These are phyloP conservation scores for Sebastes baramenuke DNA, from an alignment of 2,797 vertebrate genomes.

Conservation along the genomic window DNA sequence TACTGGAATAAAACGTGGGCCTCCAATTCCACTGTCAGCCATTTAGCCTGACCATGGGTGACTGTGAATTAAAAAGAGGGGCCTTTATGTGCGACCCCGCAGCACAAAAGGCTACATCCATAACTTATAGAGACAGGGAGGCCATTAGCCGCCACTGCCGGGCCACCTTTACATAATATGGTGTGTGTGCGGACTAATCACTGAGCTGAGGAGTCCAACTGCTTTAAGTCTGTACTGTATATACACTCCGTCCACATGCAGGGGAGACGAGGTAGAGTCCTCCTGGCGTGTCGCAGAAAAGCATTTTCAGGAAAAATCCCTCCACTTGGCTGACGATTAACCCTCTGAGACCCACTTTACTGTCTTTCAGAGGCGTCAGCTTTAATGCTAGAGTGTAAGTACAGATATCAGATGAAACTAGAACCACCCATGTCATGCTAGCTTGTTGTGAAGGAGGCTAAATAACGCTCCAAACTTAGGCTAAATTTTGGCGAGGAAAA, in stretches of 20 bases:
- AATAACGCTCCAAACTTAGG: no score
- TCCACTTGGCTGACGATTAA: constrained; percentile 19
- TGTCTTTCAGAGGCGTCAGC: no score
- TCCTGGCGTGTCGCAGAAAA: constrained; percentile 13
- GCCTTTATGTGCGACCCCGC: constrained; percentile 85
- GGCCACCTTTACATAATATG: constrained; percentile 86
- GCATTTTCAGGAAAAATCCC: constrained; percentile 34
- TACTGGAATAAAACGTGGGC: constrained; percentile 70
- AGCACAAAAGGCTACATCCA: constrained; percentile 85
- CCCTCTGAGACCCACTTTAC: no score
- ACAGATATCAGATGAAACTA: no score
- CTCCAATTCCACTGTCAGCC: constrained; percentile 83
- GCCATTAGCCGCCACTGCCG: constrained; percentile 78
- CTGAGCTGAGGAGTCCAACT: constrained; percentile 72
- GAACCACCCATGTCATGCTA: no score
- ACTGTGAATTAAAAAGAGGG: constrained; percentile 85
- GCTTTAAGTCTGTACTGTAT: constrained; percentile 33
- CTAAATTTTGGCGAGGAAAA: no score
- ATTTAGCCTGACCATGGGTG: constrained; percentile 85
- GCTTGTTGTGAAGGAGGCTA: no score
- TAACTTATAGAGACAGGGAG: constrained; percentile 84
- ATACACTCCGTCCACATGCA: constrained; percentile 27
- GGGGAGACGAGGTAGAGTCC: constrained; percentile 20
- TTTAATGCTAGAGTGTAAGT: no score
- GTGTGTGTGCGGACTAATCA: constrained; percentile 78